Evolutionary conservation across 2,113 vertebrate species (phyloP), one percentile per base, ranked within the genome.

Genomic region (Macquaria australasica): DNA sequence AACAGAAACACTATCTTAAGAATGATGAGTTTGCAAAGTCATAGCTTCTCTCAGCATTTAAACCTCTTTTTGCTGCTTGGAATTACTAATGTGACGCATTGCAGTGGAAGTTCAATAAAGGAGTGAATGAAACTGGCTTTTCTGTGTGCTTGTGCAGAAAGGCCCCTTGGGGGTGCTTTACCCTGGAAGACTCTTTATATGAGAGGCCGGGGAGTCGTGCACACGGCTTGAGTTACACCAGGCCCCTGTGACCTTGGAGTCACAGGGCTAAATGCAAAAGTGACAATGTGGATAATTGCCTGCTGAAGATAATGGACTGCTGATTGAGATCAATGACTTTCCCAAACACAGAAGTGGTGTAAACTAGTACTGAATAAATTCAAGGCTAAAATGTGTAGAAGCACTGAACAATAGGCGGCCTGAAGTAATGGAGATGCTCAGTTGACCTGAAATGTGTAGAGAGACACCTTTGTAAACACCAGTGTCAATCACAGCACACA

Each of bases 221-320:
- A 96, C 91, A 89, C 89, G 91, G 95, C 96, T 97, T 96, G 94
- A 95, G 96, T 98, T 98, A 97, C 96, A 91, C 96, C 93, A 94
- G 95, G 96, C 95, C 95, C 94, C 95, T 43, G 73, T 95, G 97
- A 97, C 97, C 97, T 86, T 87, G 37, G 45, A 97, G 97, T 97
- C 96, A 96, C 92, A 93, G 95, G 97, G 97, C 96, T 97, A 97
- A 97, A 97, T 43, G 93, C 96, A 98, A 97, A 97, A 97, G 97
- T 98, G 97, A 97, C 97, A 98, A 97, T 96, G 96, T 96, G 96
- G 96, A 97, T 98, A 97, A 98, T 96, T 98, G 96, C 95, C 95
- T 94, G 95, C 94, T 98, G 94, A 97, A 97, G 96, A 97, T 97
- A 97, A 98, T 97, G 96, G 96, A 95, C 96, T 96, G 95, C 95